phyloP scores from a whole-genome alignment of 2,888 invertebrate genomes.

The Andricus curvator region DNA sequence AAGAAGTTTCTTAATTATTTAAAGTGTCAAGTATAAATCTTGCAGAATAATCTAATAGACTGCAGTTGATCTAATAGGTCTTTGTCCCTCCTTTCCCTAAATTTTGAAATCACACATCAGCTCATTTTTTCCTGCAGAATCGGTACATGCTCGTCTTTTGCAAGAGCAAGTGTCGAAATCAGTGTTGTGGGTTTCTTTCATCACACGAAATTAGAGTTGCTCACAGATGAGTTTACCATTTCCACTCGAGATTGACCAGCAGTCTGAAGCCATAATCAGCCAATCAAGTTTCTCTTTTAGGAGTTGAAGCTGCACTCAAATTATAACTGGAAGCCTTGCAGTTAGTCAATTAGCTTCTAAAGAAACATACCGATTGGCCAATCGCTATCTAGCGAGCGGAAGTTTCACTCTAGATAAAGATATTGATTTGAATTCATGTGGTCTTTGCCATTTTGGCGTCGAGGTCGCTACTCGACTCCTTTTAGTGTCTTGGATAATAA shows the following conservation, averaged over 20 bases:
- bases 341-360: constrained; percentile 28
- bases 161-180: constrained; percentile 23
- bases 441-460: constrained; percentile 30
- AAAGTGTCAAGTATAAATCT: background rate
- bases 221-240: constrained; percentile 13
- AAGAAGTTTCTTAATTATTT: background rate
- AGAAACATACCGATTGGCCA: constrained; percentile 27
- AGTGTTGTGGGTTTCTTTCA: background rate
- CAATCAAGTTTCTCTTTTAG: constrained; percentile 37
- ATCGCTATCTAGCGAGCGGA: constrained; percentile 27
- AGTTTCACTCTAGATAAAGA: constrained; percentile 24
- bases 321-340: constrained; percentile 28
- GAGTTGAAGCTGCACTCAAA: constrained; percentile 29
- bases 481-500: constrained; percentile 49
- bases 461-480: constrained; percentile 23
- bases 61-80: background rate
- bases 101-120: background rate
- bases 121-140: background rate
- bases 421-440: constrained; percentile 1
- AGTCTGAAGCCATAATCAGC: constrained; percentile 36
- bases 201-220: background rate
- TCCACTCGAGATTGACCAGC: constrained; percentile 12
- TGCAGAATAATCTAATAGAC: background rate
- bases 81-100: background rate
- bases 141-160: constrained; percentile 15